Conservation (phyloP, 2,888 invertebrate species). For the Zhuqinia jingwanae region DNA sequence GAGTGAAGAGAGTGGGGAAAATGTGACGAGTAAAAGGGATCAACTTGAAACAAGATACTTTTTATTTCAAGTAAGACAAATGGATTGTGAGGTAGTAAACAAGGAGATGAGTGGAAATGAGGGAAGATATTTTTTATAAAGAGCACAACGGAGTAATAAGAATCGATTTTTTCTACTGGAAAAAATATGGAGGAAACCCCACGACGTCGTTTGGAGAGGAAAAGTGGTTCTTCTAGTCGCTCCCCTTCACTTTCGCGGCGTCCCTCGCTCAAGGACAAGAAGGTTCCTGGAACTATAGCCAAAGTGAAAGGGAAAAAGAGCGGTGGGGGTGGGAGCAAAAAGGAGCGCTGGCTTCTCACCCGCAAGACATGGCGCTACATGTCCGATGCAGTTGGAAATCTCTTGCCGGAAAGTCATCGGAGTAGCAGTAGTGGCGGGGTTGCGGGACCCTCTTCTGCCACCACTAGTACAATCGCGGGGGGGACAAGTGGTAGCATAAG, state of each 20-base stretch:
- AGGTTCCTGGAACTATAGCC: slow-evolving; percentile 60
- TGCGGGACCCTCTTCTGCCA: slow-evolving; percentile 12
- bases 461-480: too few species aligned
- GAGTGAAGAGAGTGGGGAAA: neutral
- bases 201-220: slow-evolving; percentile 71
- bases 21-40: neutral
- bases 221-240: slow-evolving; percentile 75
- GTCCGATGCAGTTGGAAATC: slow-evolving; percentile 93
- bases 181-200: slow-evolving; percentile 59
- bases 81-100: neutral
- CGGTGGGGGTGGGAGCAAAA: slow-evolving; percentile 79
- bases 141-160: too few species aligned
- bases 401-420: slow-evolving; percentile 88
- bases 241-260: slow-evolving; percentile 77
- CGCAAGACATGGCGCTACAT: slow-evolving; percentile 95
- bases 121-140: too few species aligned
- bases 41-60: neutral
- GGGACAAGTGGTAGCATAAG: slow-evolving; percentile 50
- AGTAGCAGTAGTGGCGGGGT: slow-evolving; percentile 29
- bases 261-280: slow-evolving; percentile 77
- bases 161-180: too few species aligned
- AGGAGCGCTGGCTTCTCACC: slow-evolving; percentile 93
- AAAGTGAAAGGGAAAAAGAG: slow-evolving; percentile 70
- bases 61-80: neutral
- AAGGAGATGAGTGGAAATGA: neutral